Base-by-base conservation (phyloP, 2,888 invertebrate species). In the Ypsolopha scabrella region DNA sequence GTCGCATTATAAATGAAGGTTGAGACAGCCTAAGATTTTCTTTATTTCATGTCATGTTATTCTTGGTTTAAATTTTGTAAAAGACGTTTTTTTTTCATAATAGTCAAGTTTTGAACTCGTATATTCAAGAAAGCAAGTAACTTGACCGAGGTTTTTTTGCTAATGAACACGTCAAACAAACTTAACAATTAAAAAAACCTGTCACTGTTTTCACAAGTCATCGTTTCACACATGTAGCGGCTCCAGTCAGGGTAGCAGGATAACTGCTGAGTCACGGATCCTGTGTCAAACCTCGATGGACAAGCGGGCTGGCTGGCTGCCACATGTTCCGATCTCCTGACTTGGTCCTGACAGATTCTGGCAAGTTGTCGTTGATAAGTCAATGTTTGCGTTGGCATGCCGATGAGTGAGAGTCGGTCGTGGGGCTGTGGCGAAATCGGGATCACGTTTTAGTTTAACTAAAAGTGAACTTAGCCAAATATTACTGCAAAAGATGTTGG, bases 201-300 rank as follows among this genome's bases (percentile, higher is more conserved):
- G 77, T 75, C 75, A 65, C 60, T 60, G 58, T 61, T 70, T 76
- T 58, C 55, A 53, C 80, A 65, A 80, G 81, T 82, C 82, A 82
- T 62, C 68, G 58, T 63, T 57, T 70, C 64, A 61, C 72, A 73
- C 80, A 80, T 80, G 72, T 80, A 58, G 63, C 58, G 63, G 62
- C 66, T 63, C 60, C 68, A 71, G 68, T 71, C 70, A 60, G 53
- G 55, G 58, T 51, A 59, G 54, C 54, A 58, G 55, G 38, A n/a
- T 53, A 64, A 70, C 69, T 55, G 82, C 80, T 68, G 75, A 73
- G 58, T 82, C 82, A 82, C 63, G 62, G 58, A 73, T 75, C 79
- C 82, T 72, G 71, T 76, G 80, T 82, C 82, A 82, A 82, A 81
- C 80, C 80, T 78, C 79, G 68, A 80, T 75, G 73, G 79, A 78